Base-by-base conservation (phyloP, 2,113 vertebrate species). In the Canis aureus region DNA sequence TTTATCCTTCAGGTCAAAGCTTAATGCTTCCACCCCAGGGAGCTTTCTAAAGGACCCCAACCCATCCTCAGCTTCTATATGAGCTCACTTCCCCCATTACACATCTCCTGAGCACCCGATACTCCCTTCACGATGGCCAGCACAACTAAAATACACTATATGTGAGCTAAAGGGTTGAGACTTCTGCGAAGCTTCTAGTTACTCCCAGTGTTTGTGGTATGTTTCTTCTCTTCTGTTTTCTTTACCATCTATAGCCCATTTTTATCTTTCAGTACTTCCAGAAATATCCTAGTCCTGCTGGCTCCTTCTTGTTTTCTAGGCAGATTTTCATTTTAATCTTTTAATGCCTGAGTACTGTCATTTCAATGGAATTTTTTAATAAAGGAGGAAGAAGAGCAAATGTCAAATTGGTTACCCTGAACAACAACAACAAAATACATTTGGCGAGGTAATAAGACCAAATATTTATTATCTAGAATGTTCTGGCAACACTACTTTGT, bases 321-420 rank as follows among this genome's bases (percentile, higher is more conserved):
- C 27, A 57, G 71, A 57, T 87, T 78, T 59, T 94, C 49, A 79
- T 84, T 85, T 49, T 55, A 82, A 93, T 81, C 38, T 94, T 97
- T 89, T 76, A 93, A 29, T 11, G 76, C 8, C 71, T 53, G 15
- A 51, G 60, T 85, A 74, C 11, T 23, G 17, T 80, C 4, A 69
- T 95, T 91, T 96, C 76, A 90, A 4, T 78, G 55, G 23, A 93
- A 78, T 81, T 87, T 87, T 95, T 71, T 6, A 8, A 86, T 51
- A 71, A 94, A 94, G 51, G 1, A 11, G 9, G 3, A 38, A 55
- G 86, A 49, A 29, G 1, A 55, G 0, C 80, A 76, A 82, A 38
- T 57, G 20, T 19, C 15, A 32, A 16, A 67, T 35, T 43, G 11
- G 7, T 97, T 94, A 49, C 55, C 23, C 29, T 35, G 38, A 87